phyloP scores from a whole-genome alignment of 2,113 vertebrate species.

The Australoheros scitulus region DNA sequence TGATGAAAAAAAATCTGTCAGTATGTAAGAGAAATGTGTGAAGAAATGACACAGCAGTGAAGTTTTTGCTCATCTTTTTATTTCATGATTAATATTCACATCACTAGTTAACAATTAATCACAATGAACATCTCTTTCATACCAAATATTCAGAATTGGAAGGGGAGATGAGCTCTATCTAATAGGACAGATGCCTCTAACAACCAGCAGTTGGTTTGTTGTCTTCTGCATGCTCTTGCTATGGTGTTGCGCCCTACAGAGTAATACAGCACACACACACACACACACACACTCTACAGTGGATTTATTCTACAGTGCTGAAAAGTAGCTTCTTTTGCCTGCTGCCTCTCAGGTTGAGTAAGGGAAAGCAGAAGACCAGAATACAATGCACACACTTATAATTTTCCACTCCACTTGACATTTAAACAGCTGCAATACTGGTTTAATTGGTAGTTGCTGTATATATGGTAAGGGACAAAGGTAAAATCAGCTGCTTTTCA shows the following conservation, averaged over 20 bases:
- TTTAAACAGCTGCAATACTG: conserved; percentile 16
- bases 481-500: conserved; percentile 44
- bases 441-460: not conserved
- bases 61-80: conserved; percentile 75
- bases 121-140: conserved; percentile 83
- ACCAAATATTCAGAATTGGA: conserved; percentile 77
- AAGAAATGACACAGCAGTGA: conserved; percentile 26
- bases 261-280: conserved; percentile 47
- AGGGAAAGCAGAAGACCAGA: not conserved
- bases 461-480: conserved; percentile 1
- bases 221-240: conserved; percentile 74
- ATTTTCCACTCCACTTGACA: conserved; percentile 6
- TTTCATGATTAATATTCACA: conserved; percentile 84
- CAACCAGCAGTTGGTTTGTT: conserved; percentile 67
- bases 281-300: conserved; percentile 24
- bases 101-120: conserved; percentile 83
- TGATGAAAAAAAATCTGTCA: not conserved
- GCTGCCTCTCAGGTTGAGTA: not conserved
- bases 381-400: not conserved
- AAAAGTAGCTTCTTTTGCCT: conserved; percentile 41
- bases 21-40: not conserved
- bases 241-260: conserved; percentile 64
- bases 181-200: conserved; percentile 72
- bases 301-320: conserved; percentile 51
- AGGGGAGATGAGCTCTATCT: conserved; percentile 70